A percentile compares a stretch with the other conserved stretches of the same genome.
Evolutionary conservation across 64 coral and sea anemone species (phyloP).

Genomic region (Platygyra sinensis): DNA sequence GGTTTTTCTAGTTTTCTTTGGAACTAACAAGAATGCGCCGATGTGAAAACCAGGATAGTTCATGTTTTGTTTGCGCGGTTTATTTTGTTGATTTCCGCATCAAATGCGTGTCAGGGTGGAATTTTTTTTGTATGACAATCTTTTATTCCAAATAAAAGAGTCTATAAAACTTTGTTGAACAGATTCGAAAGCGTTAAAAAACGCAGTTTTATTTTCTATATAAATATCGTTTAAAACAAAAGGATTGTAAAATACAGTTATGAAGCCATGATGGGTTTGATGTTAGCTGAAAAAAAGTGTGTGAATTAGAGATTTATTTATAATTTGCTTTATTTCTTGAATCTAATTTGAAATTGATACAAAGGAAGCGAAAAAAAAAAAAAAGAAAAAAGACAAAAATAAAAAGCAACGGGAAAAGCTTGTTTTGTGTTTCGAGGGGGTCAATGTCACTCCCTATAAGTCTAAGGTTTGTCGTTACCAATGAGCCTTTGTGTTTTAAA

Average conservation of each 20-base stretch:
- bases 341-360: neutral
- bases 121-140: neutral
- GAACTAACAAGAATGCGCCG: too few species aligned
- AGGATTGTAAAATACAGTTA: neutral
- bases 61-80: too few species aligned
- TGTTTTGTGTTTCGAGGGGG: neutral
- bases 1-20: too few species aligned
- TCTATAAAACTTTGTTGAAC: neutral
- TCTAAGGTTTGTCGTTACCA: constrained; percentile 22
- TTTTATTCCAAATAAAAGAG: constrained; percentile 2
- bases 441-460: neutral
- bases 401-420: too few species aligned
- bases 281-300: neutral
- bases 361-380: neutral
- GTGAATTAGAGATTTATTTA: constrained; percentile 26
- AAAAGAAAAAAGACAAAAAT: too few species aligned
- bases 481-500: neutral
- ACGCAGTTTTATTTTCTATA: neutral
- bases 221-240: neutral
- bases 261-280: neutral
- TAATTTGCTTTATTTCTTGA: constrained; percentile 29
- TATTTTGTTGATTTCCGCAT: neutral
- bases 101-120: neutral
- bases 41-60: too few species aligned
- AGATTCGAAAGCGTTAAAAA: constrained; percentile 1